These are phyloP conservation scores for Luperina nickerlii DNA, from an alignment of 2,888 invertebrate genomes.

Conservation along the genomic window DNA sequence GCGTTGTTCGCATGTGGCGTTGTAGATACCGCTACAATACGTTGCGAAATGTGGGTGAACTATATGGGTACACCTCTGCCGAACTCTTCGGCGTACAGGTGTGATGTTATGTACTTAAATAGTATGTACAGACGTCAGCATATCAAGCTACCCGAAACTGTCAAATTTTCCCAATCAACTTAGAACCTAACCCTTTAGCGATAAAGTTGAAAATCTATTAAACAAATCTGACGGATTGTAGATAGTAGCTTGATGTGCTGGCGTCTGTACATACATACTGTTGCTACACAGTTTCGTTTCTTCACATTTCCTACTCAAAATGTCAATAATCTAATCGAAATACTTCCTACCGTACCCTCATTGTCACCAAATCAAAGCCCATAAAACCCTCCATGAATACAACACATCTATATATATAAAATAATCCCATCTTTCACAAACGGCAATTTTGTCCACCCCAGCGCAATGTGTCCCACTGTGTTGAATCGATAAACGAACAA, in stretches of 20 bases:
- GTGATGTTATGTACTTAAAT: not conserved
- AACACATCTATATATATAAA: conserved; percentile 56
- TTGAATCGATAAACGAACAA: conserved; percentile 70
- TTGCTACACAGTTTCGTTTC: not conserved
- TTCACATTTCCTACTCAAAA: not conserved
- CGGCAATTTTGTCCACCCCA: conserved; percentile 63
- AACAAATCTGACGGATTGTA: too few relatives aligned
- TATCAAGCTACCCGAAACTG: too few relatives aligned
- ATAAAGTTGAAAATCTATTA: too few relatives aligned
- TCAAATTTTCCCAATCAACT: too few relatives aligned
- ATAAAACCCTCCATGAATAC: conserved; percentile 27
- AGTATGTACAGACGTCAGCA: too few relatives aligned
- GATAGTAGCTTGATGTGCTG: too few relatives aligned
- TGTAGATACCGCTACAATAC: too few relatives aligned
- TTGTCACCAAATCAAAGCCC: conserved; percentile 34
- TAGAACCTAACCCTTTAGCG: too few relatives aligned
- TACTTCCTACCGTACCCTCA: not conserved
- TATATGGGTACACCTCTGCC: not conserved
- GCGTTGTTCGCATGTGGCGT: too few relatives aligned
- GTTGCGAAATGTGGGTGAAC: too few relatives aligned
- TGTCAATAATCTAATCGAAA: conserved; percentile 1
- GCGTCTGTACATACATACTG: not conserved
- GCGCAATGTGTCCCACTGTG: conserved; percentile 68
- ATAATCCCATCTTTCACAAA: conserved; percentile 54
- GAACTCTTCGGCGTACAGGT: not conserved